A percentile compares a stretch with the other conserved stretches of the same genome.
Conservation (phyloP, 2,888 invertebrate genomes). For the Orchestes rusci region DNA sequence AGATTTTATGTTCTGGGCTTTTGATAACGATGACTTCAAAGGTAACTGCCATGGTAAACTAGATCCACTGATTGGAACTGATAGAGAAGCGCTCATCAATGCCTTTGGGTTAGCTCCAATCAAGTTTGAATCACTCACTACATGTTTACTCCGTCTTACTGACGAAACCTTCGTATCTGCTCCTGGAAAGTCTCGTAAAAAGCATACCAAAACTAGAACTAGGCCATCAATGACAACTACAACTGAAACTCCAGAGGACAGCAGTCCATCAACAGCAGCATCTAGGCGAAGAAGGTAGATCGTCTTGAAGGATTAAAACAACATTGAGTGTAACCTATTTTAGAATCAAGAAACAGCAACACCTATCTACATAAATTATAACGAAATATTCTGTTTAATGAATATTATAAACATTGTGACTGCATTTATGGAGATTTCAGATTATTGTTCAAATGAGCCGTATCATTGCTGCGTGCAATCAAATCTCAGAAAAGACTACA, state of each 20-base stretch:
- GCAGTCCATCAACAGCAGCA: conserved; percentile 27
- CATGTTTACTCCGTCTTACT: conserved; percentile 31
- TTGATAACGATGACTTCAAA: conserved; percentile 91
- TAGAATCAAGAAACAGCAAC: conserved; percentile 30
- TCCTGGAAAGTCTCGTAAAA: too few species aligned
- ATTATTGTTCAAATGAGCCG: too few species aligned
- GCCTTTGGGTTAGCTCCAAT: conserved; percentile 55
- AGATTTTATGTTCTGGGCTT: conserved; percentile 90
- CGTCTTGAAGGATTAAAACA: too few species aligned
- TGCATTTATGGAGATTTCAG: too few species aligned
- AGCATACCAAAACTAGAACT: conserved; percentile 37
- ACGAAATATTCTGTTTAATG: too few species aligned
- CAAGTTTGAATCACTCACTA: neutral
- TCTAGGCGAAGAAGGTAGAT: conserved; percentile 31
- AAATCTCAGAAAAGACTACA: too few species aligned
- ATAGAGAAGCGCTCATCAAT: conserved; percentile 69
- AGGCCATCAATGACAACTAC: conserved; percentile 30
- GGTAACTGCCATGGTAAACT: conserved; percentile 81
- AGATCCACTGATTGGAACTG: conserved; percentile 87
- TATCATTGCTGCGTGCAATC: too few species aligned
- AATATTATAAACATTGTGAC: too few species aligned
- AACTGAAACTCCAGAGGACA: conserved; percentile 22
- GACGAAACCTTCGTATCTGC: conserved; percentile 41
- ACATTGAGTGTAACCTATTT: conserved; percentile 3
- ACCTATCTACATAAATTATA: too few species aligned